Evolutionary conservation across 2,797 vertebrate genomes (phyloP).

Genomic region (Dendrocincla tyrannina): DNA sequence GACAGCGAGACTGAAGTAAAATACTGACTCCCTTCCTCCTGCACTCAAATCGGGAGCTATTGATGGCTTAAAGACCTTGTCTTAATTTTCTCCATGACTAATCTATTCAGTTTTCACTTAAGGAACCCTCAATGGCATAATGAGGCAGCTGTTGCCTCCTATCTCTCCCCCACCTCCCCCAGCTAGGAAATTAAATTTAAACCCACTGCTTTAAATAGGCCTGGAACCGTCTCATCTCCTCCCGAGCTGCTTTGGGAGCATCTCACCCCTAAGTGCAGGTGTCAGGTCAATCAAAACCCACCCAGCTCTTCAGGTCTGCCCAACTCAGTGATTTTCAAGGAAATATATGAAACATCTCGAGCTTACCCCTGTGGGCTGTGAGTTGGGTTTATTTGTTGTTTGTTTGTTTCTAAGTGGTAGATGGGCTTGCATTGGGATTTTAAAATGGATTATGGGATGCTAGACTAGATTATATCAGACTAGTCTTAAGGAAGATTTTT

Average conservation of each 20-base stretch:
- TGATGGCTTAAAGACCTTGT: conserved; percentile 63
- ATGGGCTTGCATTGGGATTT: neutral
- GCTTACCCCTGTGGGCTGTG: neutral
- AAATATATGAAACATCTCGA: neutral
- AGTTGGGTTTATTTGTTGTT: neutral
- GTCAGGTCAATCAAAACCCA: conserved; percentile 46
- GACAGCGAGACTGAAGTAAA: conserved; percentile 2
- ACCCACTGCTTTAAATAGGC: conserved; percentile 56
- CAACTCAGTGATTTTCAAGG: neutral
- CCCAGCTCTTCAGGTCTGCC: neutral
- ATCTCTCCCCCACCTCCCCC: neutral
- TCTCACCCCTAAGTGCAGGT: conserved; percentile 29
- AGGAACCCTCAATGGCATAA: conserved; percentile 51
- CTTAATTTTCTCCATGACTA: conserved; percentile 69
- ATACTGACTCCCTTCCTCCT: neutral
- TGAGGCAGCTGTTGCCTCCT: conserved; percentile 61
- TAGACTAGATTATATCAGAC: neutral
- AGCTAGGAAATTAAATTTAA: conserved; percentile 62
- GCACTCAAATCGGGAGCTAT: conserved; percentile 38
- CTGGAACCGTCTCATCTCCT: conserved; percentile 29
- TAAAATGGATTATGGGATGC: neutral
- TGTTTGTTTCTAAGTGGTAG: neutral
- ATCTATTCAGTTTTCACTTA: conserved; percentile 65
- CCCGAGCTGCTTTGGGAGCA: conserved; percentile 22
- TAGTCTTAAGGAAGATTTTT: neutral